phyloP scores from a whole-genome alignment of 2,113 vertebrate species.

The Peromyscus californicus region DNA sequence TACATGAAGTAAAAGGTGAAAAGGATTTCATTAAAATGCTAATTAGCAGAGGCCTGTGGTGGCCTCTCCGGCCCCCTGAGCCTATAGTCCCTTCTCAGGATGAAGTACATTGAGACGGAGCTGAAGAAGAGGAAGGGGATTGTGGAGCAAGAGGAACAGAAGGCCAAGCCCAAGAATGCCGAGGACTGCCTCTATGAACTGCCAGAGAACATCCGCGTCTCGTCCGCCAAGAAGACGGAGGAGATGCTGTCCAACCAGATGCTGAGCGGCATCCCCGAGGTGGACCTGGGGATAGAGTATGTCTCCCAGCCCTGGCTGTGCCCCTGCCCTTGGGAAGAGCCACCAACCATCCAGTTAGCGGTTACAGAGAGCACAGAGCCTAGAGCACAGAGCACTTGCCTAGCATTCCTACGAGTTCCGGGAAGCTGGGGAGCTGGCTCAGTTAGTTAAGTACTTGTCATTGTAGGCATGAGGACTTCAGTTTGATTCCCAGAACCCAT shows the following conservation, averaged over 20 bases:
- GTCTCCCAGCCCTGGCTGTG: slow-evolving; percentile 52
- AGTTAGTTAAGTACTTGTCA: background rate
- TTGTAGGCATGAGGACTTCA: background rate
- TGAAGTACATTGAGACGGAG: slow-evolving; percentile 99
- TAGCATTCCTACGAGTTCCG: background rate
- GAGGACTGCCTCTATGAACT: slow-evolving; percentile 97
- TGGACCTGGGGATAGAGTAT: slow-evolving; percentile 98
- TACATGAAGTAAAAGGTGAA: background rate
- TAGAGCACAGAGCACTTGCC: too few species aligned
- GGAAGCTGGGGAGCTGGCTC: background rate
- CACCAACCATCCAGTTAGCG: background rate
- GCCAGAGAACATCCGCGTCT: slow-evolving; percentile 96
- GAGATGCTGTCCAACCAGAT: slow-evolving; percentile 99
- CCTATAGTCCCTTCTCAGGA: slow-evolving; percentile 87
- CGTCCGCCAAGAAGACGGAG: slow-evolving; percentile 98
- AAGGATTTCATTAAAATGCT: background rate
- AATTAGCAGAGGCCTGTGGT: background rate
- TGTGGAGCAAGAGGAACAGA: slow-evolving; percentile 95
- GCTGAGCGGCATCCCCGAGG: slow-evolving; percentile 98
- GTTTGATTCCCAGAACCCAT: background rate
- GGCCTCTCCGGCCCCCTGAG: background rate
- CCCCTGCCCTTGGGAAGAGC: background rate
- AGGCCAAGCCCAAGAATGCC: slow-evolving; percentile 95
- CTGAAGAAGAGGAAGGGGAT: slow-evolving; percentile 98
- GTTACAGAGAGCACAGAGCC: background rate